phyloP scores from a whole-genome alignment of 35 echinoderm and acorn worm genomes.

The Strongylocentrotus purpuratus region DNA sequence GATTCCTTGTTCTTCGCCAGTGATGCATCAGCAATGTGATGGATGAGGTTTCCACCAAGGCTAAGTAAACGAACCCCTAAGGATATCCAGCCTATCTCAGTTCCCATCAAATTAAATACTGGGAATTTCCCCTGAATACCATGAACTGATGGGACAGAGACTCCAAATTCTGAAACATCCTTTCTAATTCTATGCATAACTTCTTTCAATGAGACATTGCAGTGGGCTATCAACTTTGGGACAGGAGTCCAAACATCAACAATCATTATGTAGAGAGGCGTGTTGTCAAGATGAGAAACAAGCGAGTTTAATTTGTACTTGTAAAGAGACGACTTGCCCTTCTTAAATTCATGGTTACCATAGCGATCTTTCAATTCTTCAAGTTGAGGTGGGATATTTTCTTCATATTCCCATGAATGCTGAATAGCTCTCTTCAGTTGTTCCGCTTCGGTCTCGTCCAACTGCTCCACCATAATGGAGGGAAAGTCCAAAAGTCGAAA shows the following conservation, averaged over 20 bases:
- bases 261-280: constrained; percentile 82
- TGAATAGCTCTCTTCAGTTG: constrained; percentile 59
- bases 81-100: constrained; percentile 75
- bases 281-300: constrained; percentile 58
- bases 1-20: background rate
- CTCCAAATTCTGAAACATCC: constrained; percentile 63
- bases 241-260: constrained; percentile 70
- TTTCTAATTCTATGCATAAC: constrained; percentile 51
- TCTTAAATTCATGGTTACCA: constrained; percentile 75
- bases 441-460: constrained; percentile 38
- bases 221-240: constrained; percentile 75
- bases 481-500: constrained; percentile 82
- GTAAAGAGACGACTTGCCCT: constrained; percentile 77
- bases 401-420: background rate
- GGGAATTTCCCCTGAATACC: constrained; percentile 63
- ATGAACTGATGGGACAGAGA: constrained; percentile 73
- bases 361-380: constrained; percentile 70
- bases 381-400: constrained; percentile 63
- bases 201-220: constrained; percentile 64
- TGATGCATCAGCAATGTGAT: constrained; percentile 73
- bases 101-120: constrained; percentile 77
- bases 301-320: constrained; percentile 68
- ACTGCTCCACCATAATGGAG: constrained; percentile 67
- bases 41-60: constrained; percentile 69
- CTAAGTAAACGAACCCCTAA: constrained; percentile 67